Evolutionary conservation across 2,797 vertebrate species (phyloP).

Genomic region (Somateria mollissima): DNA sequence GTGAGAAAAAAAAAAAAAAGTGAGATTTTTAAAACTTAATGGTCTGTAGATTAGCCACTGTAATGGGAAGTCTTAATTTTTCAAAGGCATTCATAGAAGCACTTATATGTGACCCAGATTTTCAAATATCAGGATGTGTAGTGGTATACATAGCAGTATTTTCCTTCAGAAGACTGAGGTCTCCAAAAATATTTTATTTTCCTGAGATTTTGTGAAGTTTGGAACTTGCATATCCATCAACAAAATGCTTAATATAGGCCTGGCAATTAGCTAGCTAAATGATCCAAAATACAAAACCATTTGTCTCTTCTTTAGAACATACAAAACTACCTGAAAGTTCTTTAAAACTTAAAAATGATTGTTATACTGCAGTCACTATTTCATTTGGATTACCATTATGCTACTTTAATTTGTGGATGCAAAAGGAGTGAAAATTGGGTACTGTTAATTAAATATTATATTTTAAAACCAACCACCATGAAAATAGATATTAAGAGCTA

Average conservation of each 20-base stretch:
- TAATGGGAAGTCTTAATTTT: background rate
- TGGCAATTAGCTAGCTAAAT: background rate
- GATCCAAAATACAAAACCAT: background rate
- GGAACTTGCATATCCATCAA: background rate
- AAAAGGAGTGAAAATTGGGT: background rate
- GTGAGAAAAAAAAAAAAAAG: background rate
- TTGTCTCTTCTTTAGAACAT: background rate
- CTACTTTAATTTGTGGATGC: background rate
- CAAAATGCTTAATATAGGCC: background rate
- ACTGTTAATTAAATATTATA: background rate
- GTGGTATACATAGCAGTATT: background rate
- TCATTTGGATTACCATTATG: background rate
- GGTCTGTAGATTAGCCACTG: background rate
- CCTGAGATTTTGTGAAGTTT: background rate
- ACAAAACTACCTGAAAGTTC: background rate
- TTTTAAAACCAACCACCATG: background rate
- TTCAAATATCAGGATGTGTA: background rate
- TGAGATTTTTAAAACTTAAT: background rate
- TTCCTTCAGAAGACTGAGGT: background rate
- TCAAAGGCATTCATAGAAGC: background rate
- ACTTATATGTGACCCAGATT: background rate
- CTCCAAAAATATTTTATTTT: background rate
- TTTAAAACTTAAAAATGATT: background rate
- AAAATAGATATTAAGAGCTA: background rate
- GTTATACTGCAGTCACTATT: background rate